These are phyloP conservation scores for Urocolius indicus DNA, from an alignment of 2,113 vertebrate species.

Conservation along the genomic window DNA sequence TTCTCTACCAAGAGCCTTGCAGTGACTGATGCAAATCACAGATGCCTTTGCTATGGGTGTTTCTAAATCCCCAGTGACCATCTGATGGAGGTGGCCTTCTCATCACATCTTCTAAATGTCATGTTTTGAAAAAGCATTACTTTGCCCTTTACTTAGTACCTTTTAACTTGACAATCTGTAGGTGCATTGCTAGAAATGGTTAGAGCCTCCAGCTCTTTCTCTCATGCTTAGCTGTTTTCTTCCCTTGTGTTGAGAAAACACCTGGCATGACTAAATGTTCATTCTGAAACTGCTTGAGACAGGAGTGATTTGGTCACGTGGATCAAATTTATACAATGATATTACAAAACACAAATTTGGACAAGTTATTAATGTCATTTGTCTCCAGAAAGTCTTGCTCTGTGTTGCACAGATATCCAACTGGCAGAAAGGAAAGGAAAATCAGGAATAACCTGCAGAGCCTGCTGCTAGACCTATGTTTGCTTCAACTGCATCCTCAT, in stretches of 20 bases:
- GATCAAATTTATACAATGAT: background rate
- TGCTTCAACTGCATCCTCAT: background rate
- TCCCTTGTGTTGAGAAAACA: background rate
- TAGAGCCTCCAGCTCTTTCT: background rate
- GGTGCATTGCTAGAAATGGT: background rate
- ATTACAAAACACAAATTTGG: background rate
- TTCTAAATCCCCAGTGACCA: background rate
- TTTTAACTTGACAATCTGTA: background rate
- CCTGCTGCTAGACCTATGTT: background rate
- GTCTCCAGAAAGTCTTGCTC: background rate
- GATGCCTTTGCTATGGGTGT: background rate
- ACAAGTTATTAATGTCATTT: background rate
- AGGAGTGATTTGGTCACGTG: background rate
- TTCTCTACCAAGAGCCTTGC: background rate
- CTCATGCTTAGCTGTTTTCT: background rate
- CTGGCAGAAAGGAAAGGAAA: background rate
- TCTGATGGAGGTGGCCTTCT: background rate
- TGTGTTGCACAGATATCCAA: background rate
- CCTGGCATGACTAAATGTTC: background rate
- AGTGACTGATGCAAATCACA: background rate
- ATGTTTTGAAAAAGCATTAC: background rate
- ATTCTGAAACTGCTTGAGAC: background rate
- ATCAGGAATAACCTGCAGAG: slow-evolving; percentile 34
- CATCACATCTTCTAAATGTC: background rate
- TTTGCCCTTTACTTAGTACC: background rate